Evolutionary conservation across 2,797 vertebrate species (phyloP).

Genomic region (Naso thynnoides): DNA sequence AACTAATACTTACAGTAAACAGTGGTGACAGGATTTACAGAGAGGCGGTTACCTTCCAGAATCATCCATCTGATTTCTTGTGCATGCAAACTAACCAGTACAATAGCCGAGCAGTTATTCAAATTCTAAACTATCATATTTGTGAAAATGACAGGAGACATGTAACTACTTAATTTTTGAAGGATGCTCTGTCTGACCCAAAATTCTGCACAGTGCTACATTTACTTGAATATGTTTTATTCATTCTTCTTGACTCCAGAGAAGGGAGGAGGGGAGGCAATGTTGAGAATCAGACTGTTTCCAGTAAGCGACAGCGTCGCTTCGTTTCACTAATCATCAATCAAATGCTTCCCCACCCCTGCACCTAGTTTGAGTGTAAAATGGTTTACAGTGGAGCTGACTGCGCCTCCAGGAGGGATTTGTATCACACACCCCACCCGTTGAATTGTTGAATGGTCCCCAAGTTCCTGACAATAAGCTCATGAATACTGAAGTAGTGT

Average conservation of each 20-base stretch:
- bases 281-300: slow-evolving; percentile 62
- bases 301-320: slow-evolving; percentile 56
- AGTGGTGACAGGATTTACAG: slow-evolving; percentile 50
- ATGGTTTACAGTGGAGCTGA: slow-evolving; percentile 32
- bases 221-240: slow-evolving; percentile 65
- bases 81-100: slow-evolving; percentile 19
- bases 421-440: slow-evolving; percentile 12
- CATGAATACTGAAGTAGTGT: slow-evolving; percentile 77
- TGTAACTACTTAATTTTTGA: slow-evolving; percentile 36
- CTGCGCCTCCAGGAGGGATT: slow-evolving; percentile 39
- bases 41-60: slow-evolving; percentile 48
- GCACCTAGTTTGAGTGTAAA: slow-evolving; percentile 48
- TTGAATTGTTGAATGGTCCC: slow-evolving; percentile 64
- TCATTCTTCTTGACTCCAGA: slow-evolving; percentile 57
- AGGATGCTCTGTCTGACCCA: slow-evolving; percentile 34
- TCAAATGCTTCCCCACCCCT: slow-evolving; percentile 57
- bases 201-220: slow-evolving; percentile 53
- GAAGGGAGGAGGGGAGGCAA: slow-evolving; percentile 41
- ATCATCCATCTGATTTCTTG: slow-evolving; percentile 10
- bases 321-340: slow-evolving; percentile 73
- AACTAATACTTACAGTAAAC: slow-evolving; percentile 74
- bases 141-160: slow-evolving; percentile 43
- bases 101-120: slow-evolving; percentile 27
- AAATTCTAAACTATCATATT: slow-evolving; percentile 13
- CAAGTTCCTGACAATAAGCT: slow-evolving; percentile 75